phyloP scores from a whole-genome alignment of 2,888 invertebrate species.

The Dendrolimus pini region DNA sequence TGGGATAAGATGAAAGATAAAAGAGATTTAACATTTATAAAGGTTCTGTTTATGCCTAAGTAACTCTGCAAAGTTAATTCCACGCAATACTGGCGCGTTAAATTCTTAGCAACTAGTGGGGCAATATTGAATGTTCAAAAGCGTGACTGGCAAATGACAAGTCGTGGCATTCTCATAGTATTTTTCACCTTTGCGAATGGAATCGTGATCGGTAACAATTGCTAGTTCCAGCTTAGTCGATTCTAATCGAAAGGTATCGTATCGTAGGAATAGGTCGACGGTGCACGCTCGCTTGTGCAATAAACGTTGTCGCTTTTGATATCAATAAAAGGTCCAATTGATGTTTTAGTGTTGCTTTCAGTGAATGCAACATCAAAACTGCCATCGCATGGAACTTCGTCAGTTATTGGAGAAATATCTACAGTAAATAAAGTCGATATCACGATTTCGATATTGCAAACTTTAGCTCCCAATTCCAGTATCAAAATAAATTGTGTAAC shows the following conservation, averaged over 20 bases:
- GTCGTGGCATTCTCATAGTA: slow-evolving; percentile 71
- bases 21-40: too few species aligned
- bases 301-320: slow-evolving; percentile 14
- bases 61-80: too few species aligned
- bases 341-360: slow-evolving; percentile 3
- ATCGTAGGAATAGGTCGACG: slow-evolving; percentile 54
- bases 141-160: slow-evolving; percentile 72
- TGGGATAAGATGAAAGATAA: too few species aligned
- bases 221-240: slow-evolving; percentile 39
- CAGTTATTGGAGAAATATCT: too few species aligned
- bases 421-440: too few species aligned
- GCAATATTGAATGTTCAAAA: slow-evolving; percentile 7
- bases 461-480: too few species aligned
- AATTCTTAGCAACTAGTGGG: neutral
- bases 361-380: neutral
- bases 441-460: too few species aligned
- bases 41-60: too few species aligned
- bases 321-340: slow-evolving; percentile 5
- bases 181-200: slow-evolving; percentile 72
- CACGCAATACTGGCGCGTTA: too few species aligned
- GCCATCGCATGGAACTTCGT: too few species aligned
- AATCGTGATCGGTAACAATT: slow-evolving; percentile 70
- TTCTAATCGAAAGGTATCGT: slow-evolving; percentile 54
- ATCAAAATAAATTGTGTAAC: too few species aligned
- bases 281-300: slow-evolving; percentile 39